Conservation (phyloP, 2,888 invertebrate species). For the Eurois occulta region DNA sequence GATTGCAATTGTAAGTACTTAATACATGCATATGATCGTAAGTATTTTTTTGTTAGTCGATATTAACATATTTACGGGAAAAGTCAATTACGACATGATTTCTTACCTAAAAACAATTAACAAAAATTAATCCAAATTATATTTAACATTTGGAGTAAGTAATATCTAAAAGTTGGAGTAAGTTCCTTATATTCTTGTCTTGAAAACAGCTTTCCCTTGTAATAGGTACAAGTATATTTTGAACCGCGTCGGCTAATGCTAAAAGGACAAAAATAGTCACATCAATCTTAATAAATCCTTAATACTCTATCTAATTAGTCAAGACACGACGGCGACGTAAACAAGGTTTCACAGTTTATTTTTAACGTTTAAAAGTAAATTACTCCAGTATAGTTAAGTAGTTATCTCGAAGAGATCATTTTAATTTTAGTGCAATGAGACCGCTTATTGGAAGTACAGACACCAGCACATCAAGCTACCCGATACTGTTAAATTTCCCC, state of each 20-base stretch:
- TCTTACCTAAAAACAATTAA: background rate
- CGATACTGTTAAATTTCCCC: too few relatives aligned
- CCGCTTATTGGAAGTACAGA: background rate
- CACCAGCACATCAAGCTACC: too few relatives aligned
- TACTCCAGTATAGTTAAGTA: background rate
- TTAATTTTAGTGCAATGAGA: background rate
- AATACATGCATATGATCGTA: accelerated
- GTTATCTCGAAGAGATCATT: background rate
- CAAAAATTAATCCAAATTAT: background rate
- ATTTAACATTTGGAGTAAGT: too few relatives aligned
- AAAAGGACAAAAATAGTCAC: constrained; percentile 19
- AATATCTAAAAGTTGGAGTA: too few relatives aligned
- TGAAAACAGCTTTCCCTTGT: background rate
- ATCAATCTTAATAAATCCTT: constrained; percentile 32
- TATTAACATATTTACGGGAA: background rate
- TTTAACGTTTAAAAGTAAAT: background rate
- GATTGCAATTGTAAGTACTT: too few relatives aligned
- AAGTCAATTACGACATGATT: background rate
- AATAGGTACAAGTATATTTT: background rate
- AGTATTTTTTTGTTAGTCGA: background rate
- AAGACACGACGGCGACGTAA: background rate
- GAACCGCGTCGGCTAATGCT: background rate
- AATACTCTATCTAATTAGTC: constrained; percentile 13
- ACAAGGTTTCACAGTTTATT: constrained; percentile 17
- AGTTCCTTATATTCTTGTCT: constrained; percentile 4